These are phyloP conservation scores for Mus spicilegus DNA, from an alignment of 2,113 vertebrate species.

Conservation along the genomic window DNA sequence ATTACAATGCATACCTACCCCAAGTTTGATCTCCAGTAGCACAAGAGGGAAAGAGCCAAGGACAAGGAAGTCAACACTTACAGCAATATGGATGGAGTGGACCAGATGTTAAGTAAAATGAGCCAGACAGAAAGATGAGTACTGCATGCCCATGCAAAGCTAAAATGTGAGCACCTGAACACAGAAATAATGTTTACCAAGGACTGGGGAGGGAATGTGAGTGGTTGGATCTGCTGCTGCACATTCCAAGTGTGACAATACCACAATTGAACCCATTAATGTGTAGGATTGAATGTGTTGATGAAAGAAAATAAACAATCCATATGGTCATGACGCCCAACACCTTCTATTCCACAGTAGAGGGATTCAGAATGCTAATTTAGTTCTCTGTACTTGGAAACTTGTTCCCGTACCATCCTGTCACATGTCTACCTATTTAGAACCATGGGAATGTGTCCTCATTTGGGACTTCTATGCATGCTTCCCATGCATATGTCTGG, in stretches of 20 bases:
- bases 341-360: not conserved
- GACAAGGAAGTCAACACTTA: not conserved
- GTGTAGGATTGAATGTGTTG: not conserved
- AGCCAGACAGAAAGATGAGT: not conserved
- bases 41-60: not conserved
- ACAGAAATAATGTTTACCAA: not conserved
- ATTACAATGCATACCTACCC: not conserved
- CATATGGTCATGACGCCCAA: not conserved
- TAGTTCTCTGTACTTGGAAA: slow-evolving; percentile 29
- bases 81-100: not conserved
- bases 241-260: not conserved
- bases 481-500: not conserved
- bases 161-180: not conserved
- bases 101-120: not conserved
- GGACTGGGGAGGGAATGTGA: not conserved
- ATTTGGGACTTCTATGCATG: not conserved
- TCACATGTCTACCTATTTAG: not conserved
- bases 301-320: not conserved
- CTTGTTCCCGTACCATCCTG: not conserved
- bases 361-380: slow-evolving; percentile 3
- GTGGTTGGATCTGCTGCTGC: not conserved
- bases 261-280: not conserved
- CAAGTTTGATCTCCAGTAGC: not conserved
- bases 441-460: not conserved
- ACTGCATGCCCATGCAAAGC: not conserved